Evolutionary conservation across 1,140 invertebrate species (phyloP), one percentile per base, ranked within the genome.

Genomic region (Calosoma granatense): DNA sequence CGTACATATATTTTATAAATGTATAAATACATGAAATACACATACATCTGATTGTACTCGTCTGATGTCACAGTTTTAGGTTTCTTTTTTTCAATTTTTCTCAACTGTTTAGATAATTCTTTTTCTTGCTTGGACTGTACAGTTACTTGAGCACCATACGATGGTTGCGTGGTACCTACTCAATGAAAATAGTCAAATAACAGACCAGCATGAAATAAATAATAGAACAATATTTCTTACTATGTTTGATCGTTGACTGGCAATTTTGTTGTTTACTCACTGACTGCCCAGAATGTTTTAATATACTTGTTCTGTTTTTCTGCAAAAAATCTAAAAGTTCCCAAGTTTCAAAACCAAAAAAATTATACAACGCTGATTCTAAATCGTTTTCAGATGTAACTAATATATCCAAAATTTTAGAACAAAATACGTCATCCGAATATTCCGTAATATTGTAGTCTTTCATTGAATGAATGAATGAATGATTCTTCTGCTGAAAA

Each of bases 61-160:
- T 59, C 12, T 19, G 51, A 23, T 59, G 9, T 22, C 4, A 19
- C 51, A 39, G 39, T 12, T 22, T 22, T 6, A 51, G 57, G 30
- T 26, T 66, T 66, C 62, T 86, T 88, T 67, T 94, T 96, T 67
- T 94, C 92, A 67, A 94, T 90, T 69, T 93, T 94, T 12, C 90
- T 78, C 6, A 90, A 80, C 70, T 88, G 79, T 70, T 96, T 97
- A 22, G 81, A 76, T 21, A 93, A 66, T 55, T 82, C 72, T 64
- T 87, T 92, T 67, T 97, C 92, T 64, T 87, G 80, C 67, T 88
- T 88, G 2, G 90, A 91, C 65, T 90, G 84, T 20, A 95, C 83
- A 20, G 82, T 86, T 1, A 94, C 86, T 74, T 89, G 84, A 71
- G 63, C 36, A 63, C 52, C 21, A 59, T 47, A 59, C 3, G 41